Percentiles rank a stretch among this genome's conserved stretches.
Evolutionary conservation across 2,797 vertebrate genomes (phyloP).

Genomic region (Lithobates pipiens): DNA sequence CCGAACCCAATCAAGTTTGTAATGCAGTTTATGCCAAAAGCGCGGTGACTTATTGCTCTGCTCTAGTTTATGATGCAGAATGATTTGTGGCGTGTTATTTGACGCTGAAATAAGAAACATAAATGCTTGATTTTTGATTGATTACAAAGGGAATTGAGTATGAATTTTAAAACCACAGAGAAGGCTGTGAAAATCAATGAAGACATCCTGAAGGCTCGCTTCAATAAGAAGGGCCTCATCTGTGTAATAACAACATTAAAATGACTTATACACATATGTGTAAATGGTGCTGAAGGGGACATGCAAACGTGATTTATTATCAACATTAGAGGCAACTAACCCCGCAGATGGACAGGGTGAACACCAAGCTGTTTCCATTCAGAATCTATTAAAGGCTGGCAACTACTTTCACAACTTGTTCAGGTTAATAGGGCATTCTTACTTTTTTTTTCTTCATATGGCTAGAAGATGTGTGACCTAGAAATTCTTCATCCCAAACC

Average conservation of each 20-base stretch:
- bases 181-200: slow-evolving; percentile 22
- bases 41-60: neutral
- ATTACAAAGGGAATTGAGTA: slow-evolving; percentile 29
- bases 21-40: slow-evolving; percentile 8
- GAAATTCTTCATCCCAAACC: too few species aligned
- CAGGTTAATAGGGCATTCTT: neutral
- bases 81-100: slow-evolving; percentile 13
- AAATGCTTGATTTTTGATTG: slow-evolving; percentile 21
- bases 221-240: slow-evolving; percentile 30
- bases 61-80: neutral
- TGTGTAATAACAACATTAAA: slow-evolving; percentile 34
- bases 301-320: slow-evolving; percentile 15
- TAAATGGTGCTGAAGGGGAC: slow-evolving; percentile 22
- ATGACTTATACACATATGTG: neutral
- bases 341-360: slow-evolving; percentile 16
- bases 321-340: neutral
- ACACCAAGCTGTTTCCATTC: neutral
- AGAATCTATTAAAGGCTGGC: neutral
- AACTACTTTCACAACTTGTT: slow-evolving; percentile 2
- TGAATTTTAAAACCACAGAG: slow-evolving; percentile 20
- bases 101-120: neutral
- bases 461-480: neutral
- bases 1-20: slow-evolving; percentile 4
- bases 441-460: neutral
- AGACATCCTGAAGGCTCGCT: neutral